phyloP scores from a whole-genome alignment of 2,797 vertebrate species.

The Streptopelia turtur region DNA sequence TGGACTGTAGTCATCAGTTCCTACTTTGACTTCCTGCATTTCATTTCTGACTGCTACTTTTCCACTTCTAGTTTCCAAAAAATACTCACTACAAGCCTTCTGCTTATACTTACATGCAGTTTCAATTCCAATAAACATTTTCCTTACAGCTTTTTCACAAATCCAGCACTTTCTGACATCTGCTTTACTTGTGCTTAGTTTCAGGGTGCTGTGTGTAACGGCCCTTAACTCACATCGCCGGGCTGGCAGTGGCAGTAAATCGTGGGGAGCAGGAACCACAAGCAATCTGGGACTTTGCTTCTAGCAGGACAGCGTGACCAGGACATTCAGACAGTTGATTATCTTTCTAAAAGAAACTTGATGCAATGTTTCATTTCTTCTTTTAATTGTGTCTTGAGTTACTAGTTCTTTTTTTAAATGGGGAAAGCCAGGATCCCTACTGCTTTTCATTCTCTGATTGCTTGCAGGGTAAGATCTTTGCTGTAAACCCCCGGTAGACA shows the following conservation, averaged over 20 bases:
- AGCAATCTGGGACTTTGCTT: not conserved
- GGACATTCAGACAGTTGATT: not conserved
- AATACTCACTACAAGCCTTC: not conserved
- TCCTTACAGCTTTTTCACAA: constrained; percentile 20
- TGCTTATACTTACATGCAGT: constrained; percentile 20
- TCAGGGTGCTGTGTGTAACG: fast-evolving
- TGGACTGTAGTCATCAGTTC: constrained; percentile 7
- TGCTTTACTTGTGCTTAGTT: not conserved
- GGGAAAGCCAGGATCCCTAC: not conserved
- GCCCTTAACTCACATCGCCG: not conserved
- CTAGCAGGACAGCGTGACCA: not conserved
- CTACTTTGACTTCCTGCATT: constrained; percentile 25
- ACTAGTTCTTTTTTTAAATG: not conserved
- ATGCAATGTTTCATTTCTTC: not conserved
- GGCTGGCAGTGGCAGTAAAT: not conserved
- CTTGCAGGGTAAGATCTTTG: not conserved
- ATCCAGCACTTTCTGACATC: not conserved
- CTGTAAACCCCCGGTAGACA: not conserved
- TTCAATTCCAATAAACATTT: constrained; percentile 51
- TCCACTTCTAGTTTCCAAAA: constrained; percentile 50
- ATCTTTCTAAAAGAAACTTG: not conserved
- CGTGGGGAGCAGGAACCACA: not conserved
- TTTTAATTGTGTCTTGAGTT: not conserved
- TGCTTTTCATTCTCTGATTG: constrained; percentile 27
- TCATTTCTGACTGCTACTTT: constrained; percentile 53